Base-by-base conservation (phyloP, 1,140 invertebrate genomes). In the Microplitis mediator region DNA sequence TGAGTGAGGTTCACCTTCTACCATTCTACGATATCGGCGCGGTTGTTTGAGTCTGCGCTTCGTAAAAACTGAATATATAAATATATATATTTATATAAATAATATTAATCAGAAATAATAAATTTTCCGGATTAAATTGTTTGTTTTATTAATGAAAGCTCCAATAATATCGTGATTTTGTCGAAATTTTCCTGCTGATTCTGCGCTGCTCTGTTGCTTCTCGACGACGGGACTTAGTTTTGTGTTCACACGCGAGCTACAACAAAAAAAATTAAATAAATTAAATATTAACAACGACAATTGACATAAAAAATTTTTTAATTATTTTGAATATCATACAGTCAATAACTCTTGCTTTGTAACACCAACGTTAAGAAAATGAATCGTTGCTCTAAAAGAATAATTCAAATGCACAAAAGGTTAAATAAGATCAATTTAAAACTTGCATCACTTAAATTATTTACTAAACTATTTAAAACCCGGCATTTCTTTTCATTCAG, bases 1-100 rank as follows among this genome's bases (percentile, higher is more conserved):
- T 87, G 89, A 89, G 83, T 89, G 88, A 85, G 89, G 89, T 89
- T 92, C 91, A 92, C 90, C 90, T 92, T 92, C 91, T 92, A 92
- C 91, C 91, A 92, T 92, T 91, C 91, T 92, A 92, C 90, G 91
- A 84, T 87, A 78, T 85, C 85, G 79, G 77, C 80, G 78, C 83
- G 80, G 81, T 85, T 83, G 78, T 68, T 75, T 81, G 74, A 83
- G 83, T 82, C 79, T 82, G 39, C 82, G 77, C 81, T 85, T 81
- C 74, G 66, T 74, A 71, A 80, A 75, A 16, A 50, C 79, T 23
- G 23, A 66, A 82, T 75, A 84, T 69, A 81, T 72, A 58, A 75
- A 60, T 45, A 60, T 14, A 36, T 23, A 39, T 2, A 11, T 9
- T 45, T 45, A 11, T 45, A 3, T 9, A 11, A 45, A 45, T 45